Evolutionary conservation across 2,113 vertebrate species (phyloP).

Genomic region (Chascanopsetta lugubris): DNA sequence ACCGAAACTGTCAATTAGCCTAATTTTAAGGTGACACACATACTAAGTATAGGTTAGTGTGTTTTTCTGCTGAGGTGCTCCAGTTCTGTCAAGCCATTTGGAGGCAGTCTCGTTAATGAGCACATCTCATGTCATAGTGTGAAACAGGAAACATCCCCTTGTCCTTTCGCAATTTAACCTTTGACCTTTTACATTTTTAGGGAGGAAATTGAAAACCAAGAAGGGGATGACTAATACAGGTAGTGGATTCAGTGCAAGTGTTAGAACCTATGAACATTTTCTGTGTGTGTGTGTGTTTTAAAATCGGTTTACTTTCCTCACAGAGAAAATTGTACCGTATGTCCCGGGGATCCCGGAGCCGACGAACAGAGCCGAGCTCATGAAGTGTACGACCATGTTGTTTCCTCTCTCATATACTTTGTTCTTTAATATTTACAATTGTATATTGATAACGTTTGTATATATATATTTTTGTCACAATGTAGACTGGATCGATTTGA

Average conservation of each 20-base stretch:
- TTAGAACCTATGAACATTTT: accelerated
- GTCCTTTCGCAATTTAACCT: background rate
- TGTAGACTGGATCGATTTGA: conserved; percentile 65
- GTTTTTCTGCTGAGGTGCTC: too few relatives aligned
- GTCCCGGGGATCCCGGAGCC: conserved; percentile 62
- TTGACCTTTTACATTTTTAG: conserved; percentile 24
- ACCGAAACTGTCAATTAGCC: too few relatives aligned
- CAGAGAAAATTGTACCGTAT: conserved; percentile 55
- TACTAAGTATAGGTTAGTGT: too few relatives aligned
- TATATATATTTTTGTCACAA: background rate
- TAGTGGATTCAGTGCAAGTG: background rate
- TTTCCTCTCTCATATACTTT: background rate
- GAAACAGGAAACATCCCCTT: background rate
- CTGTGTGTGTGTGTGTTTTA: background rate
- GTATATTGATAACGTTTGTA: background rate
- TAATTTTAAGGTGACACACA: too few relatives aligned
- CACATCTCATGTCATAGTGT: background rate
- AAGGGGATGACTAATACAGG: conserved; percentile 35
- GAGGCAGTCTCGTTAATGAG: too few relatives aligned
- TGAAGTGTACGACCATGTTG: conserved; percentile 49
- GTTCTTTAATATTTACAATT: background rate
- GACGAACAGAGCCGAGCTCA: conserved; percentile 58
- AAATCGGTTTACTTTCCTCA: background rate
- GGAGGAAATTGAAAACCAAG: conserved; percentile 34
- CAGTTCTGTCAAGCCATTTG: too few relatives aligned